phyloP scores from a whole-genome alignment of 2,888 invertebrate genomes.

The Philaethria dido region DNA sequence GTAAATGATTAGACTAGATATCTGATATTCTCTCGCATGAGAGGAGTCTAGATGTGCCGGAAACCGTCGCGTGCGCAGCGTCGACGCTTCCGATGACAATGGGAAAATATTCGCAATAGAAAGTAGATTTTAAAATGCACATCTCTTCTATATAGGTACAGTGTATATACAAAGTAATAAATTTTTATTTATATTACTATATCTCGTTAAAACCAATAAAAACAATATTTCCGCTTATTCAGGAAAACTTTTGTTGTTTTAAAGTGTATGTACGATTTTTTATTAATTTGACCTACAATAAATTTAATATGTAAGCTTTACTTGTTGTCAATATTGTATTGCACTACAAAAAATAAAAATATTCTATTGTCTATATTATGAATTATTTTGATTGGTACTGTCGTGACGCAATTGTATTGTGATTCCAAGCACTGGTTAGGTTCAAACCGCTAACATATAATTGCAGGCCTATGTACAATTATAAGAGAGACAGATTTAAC shows the following conservation, averaged over 20 bases:
- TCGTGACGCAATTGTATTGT: neutral
- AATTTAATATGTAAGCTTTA: neutral
- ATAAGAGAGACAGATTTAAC: constrained; percentile 15
- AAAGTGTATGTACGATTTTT: neutral
- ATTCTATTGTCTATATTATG: neutral
- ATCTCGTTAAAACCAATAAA: neutral
- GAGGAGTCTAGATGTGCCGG: constrained; percentile 60
- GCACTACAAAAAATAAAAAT: neutral
- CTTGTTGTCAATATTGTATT: neutral
- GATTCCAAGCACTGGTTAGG: neutral
- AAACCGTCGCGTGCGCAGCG: constrained; percentile 62
- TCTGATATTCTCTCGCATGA: constrained; percentile 55
- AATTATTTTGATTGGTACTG: neutral
- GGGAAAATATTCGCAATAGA: constrained; percentile 56
- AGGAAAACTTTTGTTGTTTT: neutral
- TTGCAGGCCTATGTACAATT: neutral
- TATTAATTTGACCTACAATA: constrained; percentile 5
- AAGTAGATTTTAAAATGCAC: constrained; percentile 48
- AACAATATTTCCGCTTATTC: neutral
- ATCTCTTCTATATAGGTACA: neutral
- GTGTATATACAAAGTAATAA: neutral
- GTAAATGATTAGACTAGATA: constrained; percentile 23
- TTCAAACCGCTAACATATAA: too few relatives aligned
- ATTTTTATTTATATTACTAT: neutral
- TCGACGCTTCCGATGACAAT: constrained; percentile 51